phyloP scores from a whole-genome alignment of 2,888 invertebrate genomes.

The Pristionchus entomophagus region DNA sequence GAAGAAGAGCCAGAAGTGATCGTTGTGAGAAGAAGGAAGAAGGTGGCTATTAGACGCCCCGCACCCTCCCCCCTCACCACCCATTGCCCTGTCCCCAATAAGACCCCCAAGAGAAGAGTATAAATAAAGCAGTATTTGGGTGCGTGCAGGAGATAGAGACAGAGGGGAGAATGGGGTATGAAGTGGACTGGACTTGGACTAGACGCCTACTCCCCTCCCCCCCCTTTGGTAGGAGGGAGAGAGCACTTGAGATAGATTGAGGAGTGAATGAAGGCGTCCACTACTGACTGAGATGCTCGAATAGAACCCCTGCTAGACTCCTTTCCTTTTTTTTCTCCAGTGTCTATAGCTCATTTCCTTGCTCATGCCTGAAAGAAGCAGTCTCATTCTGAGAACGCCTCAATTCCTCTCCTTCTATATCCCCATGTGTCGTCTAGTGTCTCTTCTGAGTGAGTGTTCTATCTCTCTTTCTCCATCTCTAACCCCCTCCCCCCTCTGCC shows the following conservation, averaged over 20 bases:
- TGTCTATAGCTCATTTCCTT: background rate
- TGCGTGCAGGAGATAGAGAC: background rate
- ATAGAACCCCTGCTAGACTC: background rate
- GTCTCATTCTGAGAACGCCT: constrained; percentile 16
- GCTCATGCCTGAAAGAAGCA: background rate
- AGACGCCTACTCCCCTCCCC: too few species aligned
- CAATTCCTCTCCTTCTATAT: background rate
- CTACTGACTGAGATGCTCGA: background rate
- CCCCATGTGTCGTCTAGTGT: background rate
- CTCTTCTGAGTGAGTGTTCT: background rate
- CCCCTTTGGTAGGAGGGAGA: too few species aligned
- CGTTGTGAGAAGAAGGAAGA: background rate
- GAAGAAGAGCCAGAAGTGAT: background rate
- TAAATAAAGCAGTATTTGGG: constrained; percentile 30
- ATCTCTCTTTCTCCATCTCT: background rate
- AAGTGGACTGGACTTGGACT: too few species aligned
- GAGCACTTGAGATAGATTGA: background rate
- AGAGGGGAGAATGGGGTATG: background rate
- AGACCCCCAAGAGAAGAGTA: background rate
- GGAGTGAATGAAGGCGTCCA: background rate
- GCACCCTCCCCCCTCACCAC: background rate
- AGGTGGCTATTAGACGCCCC: background rate
- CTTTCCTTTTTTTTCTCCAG: background rate
- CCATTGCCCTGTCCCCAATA: background rate
- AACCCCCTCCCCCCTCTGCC: background rate